Conservation (phyloP, 2,888 invertebrate species). For the Zeuzera pyrina region DNA sequence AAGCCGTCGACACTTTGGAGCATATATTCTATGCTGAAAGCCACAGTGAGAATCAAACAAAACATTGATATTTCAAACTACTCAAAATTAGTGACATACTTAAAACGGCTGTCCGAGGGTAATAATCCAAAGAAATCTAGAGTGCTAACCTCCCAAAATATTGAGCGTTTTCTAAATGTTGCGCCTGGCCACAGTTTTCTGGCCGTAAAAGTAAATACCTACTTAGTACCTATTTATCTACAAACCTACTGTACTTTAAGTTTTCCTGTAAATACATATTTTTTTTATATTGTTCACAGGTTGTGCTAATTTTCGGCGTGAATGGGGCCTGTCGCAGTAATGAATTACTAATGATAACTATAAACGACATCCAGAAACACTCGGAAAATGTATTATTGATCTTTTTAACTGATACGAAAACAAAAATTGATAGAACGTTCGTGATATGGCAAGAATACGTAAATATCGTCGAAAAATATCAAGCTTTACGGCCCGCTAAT, state of each 20-base stretch:
- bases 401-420: constrained; percentile 7
- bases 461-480: constrained; percentile 9
- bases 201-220: constrained; percentile 8
- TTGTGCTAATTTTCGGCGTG: constrained; percentile 9
- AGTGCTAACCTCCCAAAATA: constrained; percentile 6
- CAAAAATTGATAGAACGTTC: constrained; percentile 6
- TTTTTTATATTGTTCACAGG: no score
- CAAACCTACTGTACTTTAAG: no score
- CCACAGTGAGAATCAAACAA: constrained; percentile 6
- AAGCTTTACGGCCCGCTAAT: constrained; percentile 6
- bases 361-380: constrained; percentile 7
- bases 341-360: constrained; percentile 8
- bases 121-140: constrained; percentile 6
- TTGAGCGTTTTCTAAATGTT: constrained; percentile 7
- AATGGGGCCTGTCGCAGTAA: constrained; percentile 9
- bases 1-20: constrained; percentile 8
- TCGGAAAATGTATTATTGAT: constrained; percentile 3
- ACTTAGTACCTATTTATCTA: no score
- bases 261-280: no score
- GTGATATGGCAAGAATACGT: constrained; percentile 3
- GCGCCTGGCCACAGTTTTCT: constrained; percentile 6
- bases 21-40: constrained; percentile 10
- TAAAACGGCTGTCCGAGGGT: constrained; percentile 5
- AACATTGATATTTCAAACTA: constrained; percentile 8
- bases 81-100: constrained; percentile 2